Evolutionary conservation across 2,797 vertebrate genomes (phyloP), one percentile per base, ranked within the genome.

Genomic region (Fundulus diaphanus): DNA sequence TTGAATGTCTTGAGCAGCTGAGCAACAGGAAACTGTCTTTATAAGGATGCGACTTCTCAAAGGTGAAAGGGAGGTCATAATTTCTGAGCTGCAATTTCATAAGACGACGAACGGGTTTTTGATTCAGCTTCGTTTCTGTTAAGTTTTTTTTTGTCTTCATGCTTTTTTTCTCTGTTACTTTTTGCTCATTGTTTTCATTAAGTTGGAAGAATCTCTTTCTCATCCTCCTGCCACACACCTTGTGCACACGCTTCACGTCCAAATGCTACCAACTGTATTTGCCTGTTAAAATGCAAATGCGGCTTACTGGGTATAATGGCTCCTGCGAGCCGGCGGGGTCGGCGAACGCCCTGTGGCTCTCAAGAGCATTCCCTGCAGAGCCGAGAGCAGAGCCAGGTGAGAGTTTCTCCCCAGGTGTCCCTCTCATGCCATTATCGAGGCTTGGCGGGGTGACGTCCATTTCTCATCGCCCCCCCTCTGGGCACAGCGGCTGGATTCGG

Each of bases 211-310:
- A 33, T n/a, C 48, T 80, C 42, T 78, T 71, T 56, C 49, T 82
- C 72, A 54, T 22, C 42, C 57, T 52, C 9, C 79, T 37, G 66
- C 73, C 81, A 44, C 37, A 70, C 80, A 82, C 35, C 5, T 52
- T 78, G 69, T 72, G 70, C 12, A 24, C 73, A 68, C 66, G 63
- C 33, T 80, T 68, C 37, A 65, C 46, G 35, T 70, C 49, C 67
- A 72, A 42, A 48, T 42, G 24, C 48, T 75, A 76, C 83, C 52
- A 37, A 27, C 79, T 78, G 70, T 87, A 85, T 80, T 82, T 79
- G 88, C 79, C 73, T 71, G 79, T 92, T 88, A 79, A 85, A 89
- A 92, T 92, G 89, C 83, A 87, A 88, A 89, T 85, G 70, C 35
- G 6, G 37, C 74, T 69, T 78, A 49, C 24, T 78, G 82, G 81